These are phyloP conservation scores for Vicugna pacos DNA, from an alignment of 2,113 vertebrate genomes.

Conservation along the genomic window DNA sequence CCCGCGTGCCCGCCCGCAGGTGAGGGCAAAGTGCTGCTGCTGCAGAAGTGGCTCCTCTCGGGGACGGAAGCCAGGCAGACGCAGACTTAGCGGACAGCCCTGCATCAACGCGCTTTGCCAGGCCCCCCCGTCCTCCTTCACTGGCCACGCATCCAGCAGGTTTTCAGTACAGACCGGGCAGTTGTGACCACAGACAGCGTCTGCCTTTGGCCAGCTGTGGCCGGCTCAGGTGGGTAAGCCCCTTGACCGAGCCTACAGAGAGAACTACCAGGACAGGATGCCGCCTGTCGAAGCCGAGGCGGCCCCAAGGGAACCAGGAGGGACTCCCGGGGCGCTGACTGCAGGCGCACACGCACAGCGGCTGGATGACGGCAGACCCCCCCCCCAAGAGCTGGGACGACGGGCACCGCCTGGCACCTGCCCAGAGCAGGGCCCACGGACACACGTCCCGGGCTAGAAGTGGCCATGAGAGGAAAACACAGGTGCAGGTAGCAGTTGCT, in stretches of 20 bases:
- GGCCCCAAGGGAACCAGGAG: accelerated
- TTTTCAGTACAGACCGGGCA: neutral
- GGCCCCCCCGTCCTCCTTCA: neutral
- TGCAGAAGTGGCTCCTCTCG: too few relatives aligned
- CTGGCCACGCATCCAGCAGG: neutral
- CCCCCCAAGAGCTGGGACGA: too few relatives aligned
- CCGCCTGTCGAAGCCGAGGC: neutral
- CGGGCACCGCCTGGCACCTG: too few relatives aligned
- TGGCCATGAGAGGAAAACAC: neutral
- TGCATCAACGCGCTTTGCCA: neutral
- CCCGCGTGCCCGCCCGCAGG: too few relatives aligned
- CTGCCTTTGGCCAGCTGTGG: neutral
- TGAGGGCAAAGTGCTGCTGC: too few relatives aligned
- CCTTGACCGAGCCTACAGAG: neutral
- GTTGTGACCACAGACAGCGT: neutral
- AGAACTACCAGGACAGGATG: neutral
- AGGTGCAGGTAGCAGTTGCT: neutral
- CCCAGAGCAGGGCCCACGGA: neutral
- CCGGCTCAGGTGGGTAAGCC: neutral
- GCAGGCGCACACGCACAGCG: too few relatives aligned
- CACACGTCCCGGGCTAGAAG: neutral
- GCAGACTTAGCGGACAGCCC: neutral
- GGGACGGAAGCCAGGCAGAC: neutral
- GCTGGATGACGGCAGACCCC: too few relatives aligned
- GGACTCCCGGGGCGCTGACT: too few relatives aligned